Evolutionary conservation across 2,797 vertebrate genomes (phyloP).

Genomic region (Sardinella longiceps): DNA sequence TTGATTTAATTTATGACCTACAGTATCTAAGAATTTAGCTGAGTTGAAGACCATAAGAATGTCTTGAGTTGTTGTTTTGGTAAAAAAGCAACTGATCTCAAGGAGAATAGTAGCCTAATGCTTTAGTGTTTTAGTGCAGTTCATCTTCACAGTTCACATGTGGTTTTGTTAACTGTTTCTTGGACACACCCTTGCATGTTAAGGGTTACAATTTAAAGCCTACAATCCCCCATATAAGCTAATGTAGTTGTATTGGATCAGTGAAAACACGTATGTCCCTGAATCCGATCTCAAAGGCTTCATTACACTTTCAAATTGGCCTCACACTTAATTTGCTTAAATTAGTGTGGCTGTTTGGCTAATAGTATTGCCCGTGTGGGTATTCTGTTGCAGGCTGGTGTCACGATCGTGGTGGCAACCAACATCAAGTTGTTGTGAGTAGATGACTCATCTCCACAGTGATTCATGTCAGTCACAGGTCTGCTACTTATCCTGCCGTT

Average conservation of each 20-base stretch:
- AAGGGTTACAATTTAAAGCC: too few relatives aligned
- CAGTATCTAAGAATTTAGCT: too few relatives aligned
- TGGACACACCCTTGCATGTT: too few relatives aligned
- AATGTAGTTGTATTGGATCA: background rate
- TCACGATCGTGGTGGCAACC: background rate
- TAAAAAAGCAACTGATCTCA: too few relatives aligned
- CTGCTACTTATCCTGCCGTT: background rate
- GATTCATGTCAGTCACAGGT: background rate
- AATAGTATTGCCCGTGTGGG: background rate
- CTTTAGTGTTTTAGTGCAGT: too few relatives aligned
- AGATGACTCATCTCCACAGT: background rate
- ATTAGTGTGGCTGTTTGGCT: slow-evolving; percentile 7
- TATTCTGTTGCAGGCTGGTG: background rate
- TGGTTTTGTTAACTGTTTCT: too few relatives aligned
- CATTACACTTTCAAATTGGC: slow-evolving; percentile 19
- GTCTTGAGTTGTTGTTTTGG: too few relatives aligned
- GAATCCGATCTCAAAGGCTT: background rate
- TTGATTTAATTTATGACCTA: too few relatives aligned
- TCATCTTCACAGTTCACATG: too few relatives aligned
- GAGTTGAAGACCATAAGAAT: too few relatives aligned
- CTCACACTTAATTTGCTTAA: slow-evolving; percentile 15
- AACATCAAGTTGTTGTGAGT: background rate
- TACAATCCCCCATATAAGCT: background rate
- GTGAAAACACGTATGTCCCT: background rate
- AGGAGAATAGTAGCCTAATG: too few relatives aligned